phyloP scores from a whole-genome alignment of 2,113 vertebrate species.

The Calyptommatus sinebrachiatus region DNA sequence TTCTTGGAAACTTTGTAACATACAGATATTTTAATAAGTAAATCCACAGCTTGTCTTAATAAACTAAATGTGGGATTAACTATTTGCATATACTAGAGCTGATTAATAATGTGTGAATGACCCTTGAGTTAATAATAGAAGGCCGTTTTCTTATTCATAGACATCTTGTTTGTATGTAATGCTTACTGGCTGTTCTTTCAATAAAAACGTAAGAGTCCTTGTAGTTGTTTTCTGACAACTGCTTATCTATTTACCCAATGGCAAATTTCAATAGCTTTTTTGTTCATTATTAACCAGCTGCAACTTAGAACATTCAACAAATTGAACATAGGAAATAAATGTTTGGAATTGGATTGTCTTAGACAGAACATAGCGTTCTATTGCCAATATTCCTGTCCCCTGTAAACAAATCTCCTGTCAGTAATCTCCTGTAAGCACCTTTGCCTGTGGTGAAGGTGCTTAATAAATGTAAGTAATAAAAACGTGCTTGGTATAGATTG shows the following conservation, averaged over 20 bases:
- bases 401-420: slow-evolving; percentile 10
- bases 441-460: neutral
- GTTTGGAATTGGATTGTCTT: slow-evolving; percentile 14
- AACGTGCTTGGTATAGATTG: neutral
- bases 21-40: neutral
- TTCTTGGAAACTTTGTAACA: too few relatives aligned
- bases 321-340: slow-evolving; percentile 21
- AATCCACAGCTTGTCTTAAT: neutral
- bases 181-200: neutral
- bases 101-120: neutral
- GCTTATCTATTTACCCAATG: slow-evolving; percentile 1
- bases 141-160: neutral
- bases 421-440: slow-evolving; percentile 16
- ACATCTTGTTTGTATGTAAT: neutral
- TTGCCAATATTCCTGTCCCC: slow-evolving; percentile 4
- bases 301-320: slow-evolving; percentile 23
- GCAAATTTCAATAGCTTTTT: slow-evolving; percentile 7
- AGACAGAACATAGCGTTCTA: neutral
- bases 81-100: neutral
- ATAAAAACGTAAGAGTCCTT: neutral
- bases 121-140: neutral
- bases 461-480: slow-evolving; percentile 1
- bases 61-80: neutral
- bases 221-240: neutral
- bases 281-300: slow-evolving; percentile 13